Evolutionary conservation across 2,113 vertebrate genomes (phyloP).

Genomic region (Pangasianodon hypophthalmus): DNA sequence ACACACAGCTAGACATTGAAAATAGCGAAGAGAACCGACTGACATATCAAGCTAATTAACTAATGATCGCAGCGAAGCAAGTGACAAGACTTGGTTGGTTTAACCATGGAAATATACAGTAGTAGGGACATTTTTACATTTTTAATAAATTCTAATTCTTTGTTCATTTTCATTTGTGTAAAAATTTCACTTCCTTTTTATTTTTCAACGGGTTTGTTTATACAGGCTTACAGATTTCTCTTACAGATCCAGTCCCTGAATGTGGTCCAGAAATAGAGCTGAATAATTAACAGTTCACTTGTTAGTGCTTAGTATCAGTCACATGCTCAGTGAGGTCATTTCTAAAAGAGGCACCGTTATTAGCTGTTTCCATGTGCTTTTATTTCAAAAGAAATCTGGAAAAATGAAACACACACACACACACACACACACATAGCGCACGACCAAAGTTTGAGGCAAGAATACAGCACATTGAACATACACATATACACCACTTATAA

Average conservation of each 20-base stretch:
- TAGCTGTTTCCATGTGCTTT: not conserved
- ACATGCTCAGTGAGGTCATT: not conserved
- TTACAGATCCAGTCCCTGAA: not conserved
- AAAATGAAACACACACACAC: not conserved
- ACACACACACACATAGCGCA: no score
- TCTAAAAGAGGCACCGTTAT: not conserved
- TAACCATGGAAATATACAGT: not conserved
- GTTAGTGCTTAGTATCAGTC: constrained; percentile 14
- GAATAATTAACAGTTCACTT: constrained; percentile 55
- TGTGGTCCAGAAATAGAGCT: constrained; percentile 55
- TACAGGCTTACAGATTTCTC: not conserved
- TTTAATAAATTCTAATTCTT: not conserved
- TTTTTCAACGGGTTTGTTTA: not conserved
- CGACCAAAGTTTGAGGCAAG: not conserved
- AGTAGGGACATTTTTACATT: not conserved
- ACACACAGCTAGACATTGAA: not conserved
- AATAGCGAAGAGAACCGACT: not conserved
- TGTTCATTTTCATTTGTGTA: not conserved
- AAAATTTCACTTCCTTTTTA: not conserved
- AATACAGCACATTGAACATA: not conserved
- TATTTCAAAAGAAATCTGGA: not conserved
- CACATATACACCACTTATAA: not conserved
- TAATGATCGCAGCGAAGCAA: not conserved
- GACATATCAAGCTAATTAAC: not conserved
- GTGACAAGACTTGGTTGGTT: not conserved